Evolutionary conservation across 2,113 vertebrate species (phyloP).

Genomic region (Ailuropoda melanoleuca): DNA sequence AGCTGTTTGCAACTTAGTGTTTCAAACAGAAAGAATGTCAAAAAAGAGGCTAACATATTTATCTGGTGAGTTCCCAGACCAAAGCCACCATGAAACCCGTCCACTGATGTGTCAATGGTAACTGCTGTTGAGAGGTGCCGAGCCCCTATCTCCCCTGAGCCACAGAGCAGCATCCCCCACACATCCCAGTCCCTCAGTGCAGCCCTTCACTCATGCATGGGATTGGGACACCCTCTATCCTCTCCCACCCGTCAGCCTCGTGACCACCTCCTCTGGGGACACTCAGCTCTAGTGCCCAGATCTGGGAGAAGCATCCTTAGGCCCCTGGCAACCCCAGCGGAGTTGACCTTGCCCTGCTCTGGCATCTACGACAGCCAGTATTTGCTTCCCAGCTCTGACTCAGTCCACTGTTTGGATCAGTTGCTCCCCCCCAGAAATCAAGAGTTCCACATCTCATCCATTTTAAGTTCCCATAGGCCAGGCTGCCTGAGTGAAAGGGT

Average conservation of each 20-base stretch:
- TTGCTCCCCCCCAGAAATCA: background rate
- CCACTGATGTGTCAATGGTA: background rate
- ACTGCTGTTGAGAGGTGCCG: background rate
- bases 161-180: background rate
- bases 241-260: background rate
- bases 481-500: background rate
- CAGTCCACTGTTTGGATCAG: background rate
- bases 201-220: rapidly evolving
- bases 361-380: background rate
- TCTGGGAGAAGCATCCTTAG: background rate
- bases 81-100: background rate
- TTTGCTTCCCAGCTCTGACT: background rate
- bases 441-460: background rate
- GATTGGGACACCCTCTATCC: background rate
- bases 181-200: rapidly evolving
- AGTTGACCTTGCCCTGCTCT: background rate
- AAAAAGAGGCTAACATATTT: background rate
- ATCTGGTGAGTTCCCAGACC: background rate
- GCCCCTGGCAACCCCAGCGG: background rate
- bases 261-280: background rate
- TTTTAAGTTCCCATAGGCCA: background rate
- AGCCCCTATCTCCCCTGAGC: background rate
- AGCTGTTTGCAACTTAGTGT: background rate
- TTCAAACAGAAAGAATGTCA: background rate
- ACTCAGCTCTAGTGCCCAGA: background rate